Base-by-base conservation (phyloP, 2,113 vertebrate species). In the Isurus oxyrinchus region DNA sequence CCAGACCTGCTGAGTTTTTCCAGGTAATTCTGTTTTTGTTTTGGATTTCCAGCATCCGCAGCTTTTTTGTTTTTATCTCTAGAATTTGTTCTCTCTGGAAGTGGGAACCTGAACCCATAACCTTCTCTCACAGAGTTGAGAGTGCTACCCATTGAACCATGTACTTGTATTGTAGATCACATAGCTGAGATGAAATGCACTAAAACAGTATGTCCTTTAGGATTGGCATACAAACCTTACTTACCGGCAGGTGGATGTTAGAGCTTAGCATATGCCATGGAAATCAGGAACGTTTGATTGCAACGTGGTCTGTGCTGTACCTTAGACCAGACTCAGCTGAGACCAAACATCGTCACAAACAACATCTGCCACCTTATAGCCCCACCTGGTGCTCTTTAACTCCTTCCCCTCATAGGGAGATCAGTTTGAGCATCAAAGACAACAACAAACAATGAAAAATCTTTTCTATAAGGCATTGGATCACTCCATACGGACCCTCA, bases 291-390 rank as follows among this genome's bases (percentile, higher is more conserved):
- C 21, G 19, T 67, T 95, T 49, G 35, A 69, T 49, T 23, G 94
- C 40, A 49, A 95, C 27, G 63, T 40, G 14, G 94, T 19, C 63
- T 95, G 94, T 23, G 25, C 21, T 44, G 40, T 69, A 66, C 44
- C 63, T 27, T 49, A 25, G 44, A 23, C n/a, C 63, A 69, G 40
- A 25, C 94, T 95, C 63, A 49, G 40, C 93, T 67, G 40, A 93
- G 88, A 61, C 94, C 63, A 69, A 49, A 25, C 7, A 14, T 44
- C 94, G 8, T 66, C 93, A 67, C n/a, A 40, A 69, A 49, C 94
- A 95, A 95, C 94, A 95, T 95, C 94, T 95, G 94, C n/a, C 63
- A 69, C 63, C 94, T 69, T 31, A 49, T 4, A 5, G 66, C 63
- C 63, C 57, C 94, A 95, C 94, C 94, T 95, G 94, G 63, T 31